Conservation (phyloP, 2,113 vertebrate genomes). For the Puntigrus tetrazona region DNA sequence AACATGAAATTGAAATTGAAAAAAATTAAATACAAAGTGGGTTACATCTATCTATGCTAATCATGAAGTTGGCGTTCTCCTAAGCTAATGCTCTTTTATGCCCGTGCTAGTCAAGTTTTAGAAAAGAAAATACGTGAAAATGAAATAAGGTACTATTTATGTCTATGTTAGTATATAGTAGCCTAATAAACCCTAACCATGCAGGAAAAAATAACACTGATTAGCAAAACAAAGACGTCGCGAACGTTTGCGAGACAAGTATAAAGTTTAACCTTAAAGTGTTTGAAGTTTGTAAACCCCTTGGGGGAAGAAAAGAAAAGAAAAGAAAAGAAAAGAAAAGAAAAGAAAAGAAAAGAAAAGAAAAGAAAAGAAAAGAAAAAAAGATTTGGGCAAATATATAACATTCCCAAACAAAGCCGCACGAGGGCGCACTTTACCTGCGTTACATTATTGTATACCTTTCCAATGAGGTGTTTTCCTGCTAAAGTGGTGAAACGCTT, state of each 20-base stretch:
- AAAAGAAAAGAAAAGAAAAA: background rate
- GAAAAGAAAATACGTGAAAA: background rate
- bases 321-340: background rate
- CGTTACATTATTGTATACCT: background rate
- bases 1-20: too few species aligned
- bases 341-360: background rate
- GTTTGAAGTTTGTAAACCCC: background rate
- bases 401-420: background rate
- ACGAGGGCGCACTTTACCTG: constrained; percentile 20
- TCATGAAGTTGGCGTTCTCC: background rate
- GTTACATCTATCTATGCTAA: too few species aligned
- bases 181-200: background rate
- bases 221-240: background rate
- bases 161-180: too few species aligned
- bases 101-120: background rate
- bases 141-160: too few species aligned
- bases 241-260: too few species aligned
- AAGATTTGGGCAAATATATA: background rate
- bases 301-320: background rate
- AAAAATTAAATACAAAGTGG: too few species aligned
- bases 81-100: background rate
- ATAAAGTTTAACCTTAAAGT: background rate
- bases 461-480: background rate
- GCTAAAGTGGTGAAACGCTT: background rate
- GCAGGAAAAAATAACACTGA: background rate